phyloP scores from a whole-genome alignment of 2,113 vertebrate genomes.

The Mastomys natalensis region DNA sequence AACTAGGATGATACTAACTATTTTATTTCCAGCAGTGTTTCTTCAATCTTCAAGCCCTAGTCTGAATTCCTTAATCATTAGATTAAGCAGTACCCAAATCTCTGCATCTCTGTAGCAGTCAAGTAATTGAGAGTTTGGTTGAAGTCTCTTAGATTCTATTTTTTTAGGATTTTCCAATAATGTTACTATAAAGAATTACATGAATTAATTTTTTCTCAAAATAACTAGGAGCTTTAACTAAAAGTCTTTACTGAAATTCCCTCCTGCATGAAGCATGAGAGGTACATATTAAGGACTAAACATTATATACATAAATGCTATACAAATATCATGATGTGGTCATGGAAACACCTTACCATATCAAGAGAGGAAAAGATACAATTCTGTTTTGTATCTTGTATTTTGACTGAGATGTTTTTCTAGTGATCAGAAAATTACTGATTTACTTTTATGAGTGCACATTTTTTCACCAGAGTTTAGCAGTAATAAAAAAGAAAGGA shows the following conservation, averaged over 20 bases:
- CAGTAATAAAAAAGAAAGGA: not conserved
- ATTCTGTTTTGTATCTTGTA: no score
- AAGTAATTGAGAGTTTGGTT: not conserved
- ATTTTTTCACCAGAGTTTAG: not conserved
- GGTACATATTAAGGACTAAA: not conserved
- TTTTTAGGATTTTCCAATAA: not conserved
- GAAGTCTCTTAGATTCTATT: not conserved
- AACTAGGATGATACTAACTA: not conserved
- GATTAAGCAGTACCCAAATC: not conserved
- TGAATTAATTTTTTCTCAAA: not conserved
- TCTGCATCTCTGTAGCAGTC: not conserved
- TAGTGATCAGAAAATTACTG: not conserved
- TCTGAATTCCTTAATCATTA: not conserved
- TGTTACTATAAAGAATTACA: not conserved
- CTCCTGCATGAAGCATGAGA: no score
- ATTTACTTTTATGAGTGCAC: not conserved
- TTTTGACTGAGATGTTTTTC: not conserved
- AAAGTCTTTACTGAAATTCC: not conserved
- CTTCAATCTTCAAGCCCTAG: not conserved
- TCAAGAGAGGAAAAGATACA: not conserved
- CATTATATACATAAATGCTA: not conserved
- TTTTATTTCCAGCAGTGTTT: not conserved
- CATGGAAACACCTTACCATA: not conserved
- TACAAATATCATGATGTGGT: not conserved
- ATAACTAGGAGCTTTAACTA: no score